Conservation (phyloP, 2,113 vertebrate species). For the Phalacrocorax carbo region DNA sequence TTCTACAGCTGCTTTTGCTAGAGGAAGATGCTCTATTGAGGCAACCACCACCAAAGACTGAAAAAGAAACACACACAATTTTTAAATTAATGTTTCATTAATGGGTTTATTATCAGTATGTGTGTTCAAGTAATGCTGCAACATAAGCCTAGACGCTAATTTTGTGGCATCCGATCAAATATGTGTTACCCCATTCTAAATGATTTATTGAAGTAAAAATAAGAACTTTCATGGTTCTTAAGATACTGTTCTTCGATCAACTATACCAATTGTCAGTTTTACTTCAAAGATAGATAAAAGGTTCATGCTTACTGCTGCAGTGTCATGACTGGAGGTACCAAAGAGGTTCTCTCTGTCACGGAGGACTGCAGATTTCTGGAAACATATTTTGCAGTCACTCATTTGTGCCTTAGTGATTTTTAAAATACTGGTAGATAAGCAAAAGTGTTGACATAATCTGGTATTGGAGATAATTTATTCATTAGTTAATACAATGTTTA, state of each 20-base stretch:
- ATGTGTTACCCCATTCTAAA: background rate
- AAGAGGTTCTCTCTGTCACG: background rate
- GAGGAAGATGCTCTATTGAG: background rate
- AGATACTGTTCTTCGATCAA: background rate
- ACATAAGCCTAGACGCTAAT: background rate
- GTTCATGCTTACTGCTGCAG: background rate
- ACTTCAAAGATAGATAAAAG: background rate
- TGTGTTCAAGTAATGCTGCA: background rate
- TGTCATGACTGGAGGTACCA: background rate
- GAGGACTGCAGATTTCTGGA: background rate
- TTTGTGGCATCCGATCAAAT: background rate
- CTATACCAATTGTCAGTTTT: background rate
- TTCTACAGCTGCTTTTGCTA: background rate
- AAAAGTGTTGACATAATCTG: background rate
- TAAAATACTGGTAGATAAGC: background rate
- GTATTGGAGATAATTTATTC: background rate
- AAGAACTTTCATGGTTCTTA: background rate
- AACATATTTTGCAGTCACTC: background rate
- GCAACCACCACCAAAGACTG: background rate
- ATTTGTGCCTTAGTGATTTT: background rate
- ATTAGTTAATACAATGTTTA: background rate
- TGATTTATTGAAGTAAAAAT: background rate
- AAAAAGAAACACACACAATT: background rate
- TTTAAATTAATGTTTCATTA: background rate
- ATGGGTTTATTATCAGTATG: background rate